Conservation (phyloP, 2,797 vertebrate genomes). For the Calcarius lapponicus region DNA sequence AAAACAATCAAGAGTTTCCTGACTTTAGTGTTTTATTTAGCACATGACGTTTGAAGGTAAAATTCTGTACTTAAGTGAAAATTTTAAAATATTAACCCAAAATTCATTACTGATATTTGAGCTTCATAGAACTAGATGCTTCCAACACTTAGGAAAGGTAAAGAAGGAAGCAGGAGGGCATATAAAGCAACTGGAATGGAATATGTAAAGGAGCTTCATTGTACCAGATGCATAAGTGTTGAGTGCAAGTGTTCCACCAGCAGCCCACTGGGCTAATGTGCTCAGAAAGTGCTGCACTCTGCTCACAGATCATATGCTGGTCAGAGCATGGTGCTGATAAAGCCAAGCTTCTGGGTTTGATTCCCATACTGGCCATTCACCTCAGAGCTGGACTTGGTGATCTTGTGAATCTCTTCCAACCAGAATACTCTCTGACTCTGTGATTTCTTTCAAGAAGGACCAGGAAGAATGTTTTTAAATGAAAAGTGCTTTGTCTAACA, state of each 20-base stretch:
- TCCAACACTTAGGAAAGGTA: neutral
- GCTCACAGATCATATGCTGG: neutral
- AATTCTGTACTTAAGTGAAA: neutral
- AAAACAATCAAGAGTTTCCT: neutral
- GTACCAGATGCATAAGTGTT: neutral
- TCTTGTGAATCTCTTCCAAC: neutral
- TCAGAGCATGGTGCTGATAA: neutral
- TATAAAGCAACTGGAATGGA: neutral
- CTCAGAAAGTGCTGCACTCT: neutral
- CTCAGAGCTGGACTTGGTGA: neutral
- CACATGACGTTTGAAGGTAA: neutral
- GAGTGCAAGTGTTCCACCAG: neutral
- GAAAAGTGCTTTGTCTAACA: neutral
- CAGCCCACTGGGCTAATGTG: neutral
- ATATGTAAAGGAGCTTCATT: neutral
- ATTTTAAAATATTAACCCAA: neutral
- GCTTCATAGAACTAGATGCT: neutral
- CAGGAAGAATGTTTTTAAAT: neutral
- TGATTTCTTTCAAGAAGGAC: neutral
- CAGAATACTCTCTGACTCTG: neutral
- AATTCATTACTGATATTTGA: constrained; percentile 5
- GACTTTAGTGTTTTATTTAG: neutral
- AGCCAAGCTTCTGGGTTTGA: neutral
- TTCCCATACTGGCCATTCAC: neutral
- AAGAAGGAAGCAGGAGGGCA: neutral